These are phyloP conservation scores for Hetaerina titia DNA, from an alignment of 2,888 invertebrate species.

Conservation along the genomic window DNA sequence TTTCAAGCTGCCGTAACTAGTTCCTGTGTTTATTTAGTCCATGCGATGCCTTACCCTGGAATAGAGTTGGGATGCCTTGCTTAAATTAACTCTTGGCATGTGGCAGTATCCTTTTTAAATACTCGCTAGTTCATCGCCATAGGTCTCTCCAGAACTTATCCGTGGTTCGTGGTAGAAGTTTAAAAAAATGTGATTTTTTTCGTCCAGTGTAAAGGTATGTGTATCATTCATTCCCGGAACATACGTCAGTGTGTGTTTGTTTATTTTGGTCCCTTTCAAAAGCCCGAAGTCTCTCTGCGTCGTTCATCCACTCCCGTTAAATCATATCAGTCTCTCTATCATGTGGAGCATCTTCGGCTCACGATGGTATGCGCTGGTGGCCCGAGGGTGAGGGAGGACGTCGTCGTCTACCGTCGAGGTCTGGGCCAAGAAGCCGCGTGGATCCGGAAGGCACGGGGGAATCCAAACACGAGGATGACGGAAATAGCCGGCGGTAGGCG, in stretches of 20 bases:
- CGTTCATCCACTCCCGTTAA: neutral
- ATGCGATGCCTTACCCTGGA: neutral
- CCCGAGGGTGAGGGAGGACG: neutral
- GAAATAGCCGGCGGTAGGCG: slow-evolving; percentile 58
- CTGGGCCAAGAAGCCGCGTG: slow-evolving; percentile 63
- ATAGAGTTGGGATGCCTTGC: neutral
- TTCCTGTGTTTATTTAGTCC: neutral
- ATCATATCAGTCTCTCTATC: neutral
- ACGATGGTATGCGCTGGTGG: neutral
- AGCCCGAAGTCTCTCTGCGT: neutral
- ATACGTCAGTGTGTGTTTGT: neutral
- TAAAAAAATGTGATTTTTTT: no score
- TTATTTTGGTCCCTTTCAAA: slow-evolving; percentile 21
- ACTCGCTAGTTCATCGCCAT: neutral
- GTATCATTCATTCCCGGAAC: neutral
- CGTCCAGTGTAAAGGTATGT: no score
- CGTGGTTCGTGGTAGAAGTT: neutral
- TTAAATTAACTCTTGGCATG: neutral
- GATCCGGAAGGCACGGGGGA: slow-evolving; percentile 61
- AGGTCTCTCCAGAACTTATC: neutral
- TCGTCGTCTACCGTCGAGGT: slow-evolving; percentile 41
- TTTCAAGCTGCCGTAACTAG: neutral
- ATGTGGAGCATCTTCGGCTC: slow-evolving; percentile 41
- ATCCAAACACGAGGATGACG: slow-evolving; percentile 61
- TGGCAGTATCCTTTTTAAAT: neutral